Conservation (phyloP, 1,140 invertebrate genomes). For the Neotoxoptera formosana region DNA sequence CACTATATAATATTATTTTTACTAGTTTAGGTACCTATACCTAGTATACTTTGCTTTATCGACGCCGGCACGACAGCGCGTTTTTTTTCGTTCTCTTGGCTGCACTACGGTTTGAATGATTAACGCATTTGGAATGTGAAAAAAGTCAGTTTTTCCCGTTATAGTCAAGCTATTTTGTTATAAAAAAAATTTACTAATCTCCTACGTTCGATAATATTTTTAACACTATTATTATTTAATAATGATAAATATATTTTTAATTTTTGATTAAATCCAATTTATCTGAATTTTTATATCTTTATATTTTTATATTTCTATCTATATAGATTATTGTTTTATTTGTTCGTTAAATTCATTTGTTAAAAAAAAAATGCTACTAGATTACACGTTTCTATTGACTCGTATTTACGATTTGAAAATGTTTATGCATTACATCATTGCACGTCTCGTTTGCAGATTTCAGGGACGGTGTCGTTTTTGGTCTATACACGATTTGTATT, state of each 20-base stretch:
- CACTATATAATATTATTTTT: constrained; percentile 9
- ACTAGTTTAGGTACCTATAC: neutral
- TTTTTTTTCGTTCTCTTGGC: constrained; percentile 6
- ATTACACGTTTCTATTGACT: neutral
- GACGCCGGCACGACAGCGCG: neutral
- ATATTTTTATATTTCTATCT: neutral
- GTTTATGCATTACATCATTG: neutral
- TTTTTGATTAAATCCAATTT: neutral
- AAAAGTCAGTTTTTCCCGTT: neutral
- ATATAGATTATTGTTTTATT: neutral
- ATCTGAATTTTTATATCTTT: neutral
- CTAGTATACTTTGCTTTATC: neutral
- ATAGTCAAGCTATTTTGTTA: neutral
- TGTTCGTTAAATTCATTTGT: neutral
- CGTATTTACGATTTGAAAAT: neutral
- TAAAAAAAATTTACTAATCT: neutral
- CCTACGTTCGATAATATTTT: neutral
- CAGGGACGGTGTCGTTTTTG: neutral
- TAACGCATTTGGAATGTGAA: neutral
- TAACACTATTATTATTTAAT: neutral
- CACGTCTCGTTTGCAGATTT: neutral
- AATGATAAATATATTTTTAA: neutral
- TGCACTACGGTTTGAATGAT: neutral
- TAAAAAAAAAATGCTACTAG: neutral
- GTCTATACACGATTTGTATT: constrained; percentile 17